Percentiles rank a stretch among this genome's conserved stretches.
phyloP scores from a whole-genome alignment of 1,140 invertebrate genomes.

The Sitobion miscanthi region DNA sequence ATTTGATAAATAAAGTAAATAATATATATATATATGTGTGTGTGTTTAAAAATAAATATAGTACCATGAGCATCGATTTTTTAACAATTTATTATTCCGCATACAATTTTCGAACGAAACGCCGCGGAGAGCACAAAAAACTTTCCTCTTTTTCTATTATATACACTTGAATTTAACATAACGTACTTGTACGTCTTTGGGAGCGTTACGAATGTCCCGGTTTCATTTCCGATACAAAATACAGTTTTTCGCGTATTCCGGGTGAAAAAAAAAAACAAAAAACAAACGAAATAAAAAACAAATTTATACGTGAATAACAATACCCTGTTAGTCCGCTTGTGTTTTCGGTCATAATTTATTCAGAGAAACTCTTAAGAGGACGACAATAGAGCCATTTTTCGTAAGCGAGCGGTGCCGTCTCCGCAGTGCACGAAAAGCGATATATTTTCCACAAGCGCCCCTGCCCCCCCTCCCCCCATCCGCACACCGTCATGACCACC shows the following conservation, averaged over 20 bases:
- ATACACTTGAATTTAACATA: slow-evolving; percentile 19
- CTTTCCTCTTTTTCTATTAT: not conserved
- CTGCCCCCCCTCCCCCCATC: not conserved
- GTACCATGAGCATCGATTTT: not conserved
- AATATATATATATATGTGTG: not conserved
- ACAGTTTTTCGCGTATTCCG: slow-evolving; percentile 29
- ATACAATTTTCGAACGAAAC: slow-evolving; percentile 2
- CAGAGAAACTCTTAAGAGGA: slow-evolving; percentile 53
- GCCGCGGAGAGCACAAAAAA: not conserved
- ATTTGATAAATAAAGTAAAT: not conserved
- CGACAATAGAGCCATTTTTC: slow-evolving; percentile 56
- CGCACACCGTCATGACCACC: not conserved
- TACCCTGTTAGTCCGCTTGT: slow-evolving; percentile 52
- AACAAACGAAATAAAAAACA: slow-evolving; percentile 20
- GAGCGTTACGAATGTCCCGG: slow-evolving; percentile 39
- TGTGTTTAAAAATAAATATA: not conserved
- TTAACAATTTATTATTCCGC: not conserved
- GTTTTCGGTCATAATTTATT: slow-evolving; percentile 56
- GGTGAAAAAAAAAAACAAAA: slow-evolving; percentile 13
- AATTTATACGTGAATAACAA: slow-evolving; percentile 55
- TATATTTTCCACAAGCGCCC: slow-evolving; percentile 46
- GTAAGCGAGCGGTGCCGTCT: slow-evolving; percentile 44
- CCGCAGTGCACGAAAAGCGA: slow-evolving; percentile 45
- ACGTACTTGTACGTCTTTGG: not conserved
- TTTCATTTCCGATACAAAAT: slow-evolving; percentile 52